phyloP scores from a whole-genome alignment of 2,113 vertebrate genomes.

The Pelobates fuscus region DNA sequence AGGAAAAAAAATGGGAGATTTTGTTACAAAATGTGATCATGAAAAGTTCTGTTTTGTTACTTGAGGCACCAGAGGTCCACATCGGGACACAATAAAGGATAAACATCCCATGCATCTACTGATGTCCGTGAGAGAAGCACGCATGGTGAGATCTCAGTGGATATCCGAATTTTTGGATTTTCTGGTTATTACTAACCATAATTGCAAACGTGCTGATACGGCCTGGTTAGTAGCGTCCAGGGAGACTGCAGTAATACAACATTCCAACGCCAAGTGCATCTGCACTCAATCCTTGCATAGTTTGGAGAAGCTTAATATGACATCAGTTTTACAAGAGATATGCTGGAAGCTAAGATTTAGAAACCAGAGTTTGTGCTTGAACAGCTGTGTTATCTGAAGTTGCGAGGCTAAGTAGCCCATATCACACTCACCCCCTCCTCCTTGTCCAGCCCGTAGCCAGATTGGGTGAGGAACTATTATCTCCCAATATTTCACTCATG shows the following conservation, averaged over 20 bases:
- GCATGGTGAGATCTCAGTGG: background rate
- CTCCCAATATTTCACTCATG: conserved; percentile 14
- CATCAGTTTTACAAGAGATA: background rate
- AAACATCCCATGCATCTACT: too few species aligned
- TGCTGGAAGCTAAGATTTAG: background rate
- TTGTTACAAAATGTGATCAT: too few species aligned
- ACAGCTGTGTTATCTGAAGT: conserved; percentile 8
- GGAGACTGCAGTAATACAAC: too few species aligned
- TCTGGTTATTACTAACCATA: background rate
- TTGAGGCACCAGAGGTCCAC: too few species aligned
- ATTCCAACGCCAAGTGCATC: background rate
- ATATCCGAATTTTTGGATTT: background rate
- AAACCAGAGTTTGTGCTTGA: background rate
- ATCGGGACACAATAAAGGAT: too few species aligned
- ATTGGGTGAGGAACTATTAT: background rate
- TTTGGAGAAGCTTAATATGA: background rate
- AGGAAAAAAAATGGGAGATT: too few species aligned
- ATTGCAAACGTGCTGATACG: too few species aligned
- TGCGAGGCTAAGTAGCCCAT: conserved; percentile 13
- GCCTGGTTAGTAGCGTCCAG: too few species aligned
- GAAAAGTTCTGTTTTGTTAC: too few species aligned
- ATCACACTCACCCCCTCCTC: background rate
- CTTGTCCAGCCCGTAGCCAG: background rate
- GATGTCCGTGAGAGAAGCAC: too few species aligned
- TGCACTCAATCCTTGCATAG: conserved; percentile 2